Base-by-base conservation (phyloP, 2,888 invertebrate species). In the Rhyacophila evoluta region DNA sequence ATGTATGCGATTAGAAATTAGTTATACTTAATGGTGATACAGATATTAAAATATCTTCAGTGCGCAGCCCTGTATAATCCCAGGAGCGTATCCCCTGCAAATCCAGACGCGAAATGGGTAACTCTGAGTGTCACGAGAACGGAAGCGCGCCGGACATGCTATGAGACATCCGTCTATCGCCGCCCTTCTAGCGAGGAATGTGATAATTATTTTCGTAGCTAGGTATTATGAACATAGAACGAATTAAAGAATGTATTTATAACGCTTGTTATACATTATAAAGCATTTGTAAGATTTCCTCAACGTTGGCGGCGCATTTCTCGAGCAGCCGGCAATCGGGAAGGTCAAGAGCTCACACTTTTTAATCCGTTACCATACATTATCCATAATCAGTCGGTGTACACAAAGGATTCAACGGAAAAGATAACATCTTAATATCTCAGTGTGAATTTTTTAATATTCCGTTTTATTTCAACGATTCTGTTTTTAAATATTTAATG, bases 231-330 rank as follows among this genome's bases (percentile, higher is more conserved):
- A 69, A 69, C 69, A 69, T 69, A 69, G 33, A 55, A 19, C 69
- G 69, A 69, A 69, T 69, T 33, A 69, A 69, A 69, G 69, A 69
- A 69, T 28, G 69, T 69, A 69, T 69, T 69, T 69, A 69, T 69
- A 69, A 27, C 69, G 69, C 69, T 15, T 69, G 29, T 69, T 41
- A 15, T 69, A 69, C 10, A 41, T 41, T 33, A 33, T 33, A 55
- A 29, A 69, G 69, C 29, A 69, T 69, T 69, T 69, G 33, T 69
- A 69, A 69, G 69, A 29, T 69, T 69, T 69, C 69, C 69, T 28
- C 69, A 33, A 28, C 28, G 69, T 27, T 69, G 28, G 69, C 69
- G 29, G 69, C 69, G 69, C 69, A 69, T 28, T 69, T 33, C 69
- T 27, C 29, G 19, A 69, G 69, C 69, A 33, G 19, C 69, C 29